Evolutionary conservation across 1,140 invertebrate genomes (phyloP).

Genomic region (Drosophila fuyamai): DNA sequence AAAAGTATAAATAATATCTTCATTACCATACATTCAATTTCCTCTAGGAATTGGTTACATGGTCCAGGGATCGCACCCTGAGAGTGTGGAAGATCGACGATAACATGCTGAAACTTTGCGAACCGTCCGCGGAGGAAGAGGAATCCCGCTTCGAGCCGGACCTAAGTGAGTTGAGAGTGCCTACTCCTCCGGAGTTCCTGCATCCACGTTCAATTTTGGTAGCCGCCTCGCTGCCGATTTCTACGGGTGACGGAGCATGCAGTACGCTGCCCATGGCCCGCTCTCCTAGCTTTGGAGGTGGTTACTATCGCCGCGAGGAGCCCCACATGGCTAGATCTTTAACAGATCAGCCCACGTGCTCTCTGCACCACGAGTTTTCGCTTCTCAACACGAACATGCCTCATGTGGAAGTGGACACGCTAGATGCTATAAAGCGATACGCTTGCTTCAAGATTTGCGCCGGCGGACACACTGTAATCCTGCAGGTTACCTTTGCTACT

Average conservation of each 20-base stretch:
- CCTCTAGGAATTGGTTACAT: slow-evolving; percentile 95
- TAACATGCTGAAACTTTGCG: slow-evolving; percentile 90
- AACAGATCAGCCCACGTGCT: slow-evolving; percentile 86
- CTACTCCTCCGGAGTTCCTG: slow-evolving; percentile 70
- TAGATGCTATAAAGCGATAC: slow-evolving; percentile 89
- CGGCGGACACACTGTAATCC: slow-evolving; percentile 90
- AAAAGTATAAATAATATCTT: not conserved
- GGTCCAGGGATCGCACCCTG: slow-evolving; percentile 97
- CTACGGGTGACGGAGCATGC: slow-evolving; percentile 31
- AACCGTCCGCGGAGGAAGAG: slow-evolving; percentile 78
- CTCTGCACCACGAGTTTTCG: slow-evolving; percentile 94
- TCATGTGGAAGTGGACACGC: slow-evolving; percentile 91
- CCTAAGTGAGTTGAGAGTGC: slow-evolving; percentile 50
- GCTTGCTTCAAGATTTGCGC: slow-evolving; percentile 91
- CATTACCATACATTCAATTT: not conserved
- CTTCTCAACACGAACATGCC: slow-evolving; percentile 94
- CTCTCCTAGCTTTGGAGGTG: slow-evolving; percentile 63
- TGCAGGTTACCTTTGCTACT: slow-evolving; percentile 88
- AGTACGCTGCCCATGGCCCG: slow-evolving; percentile 66
- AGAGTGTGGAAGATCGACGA: slow-evolving; percentile 95
- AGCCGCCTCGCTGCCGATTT: slow-evolving; percentile 65
- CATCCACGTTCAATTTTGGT: slow-evolving; percentile 50
- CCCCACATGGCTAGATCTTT: slow-evolving; percentile 76
- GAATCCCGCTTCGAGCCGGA: slow-evolving; percentile 61
- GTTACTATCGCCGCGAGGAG: slow-evolving; percentile 63